Evolutionary conservation across 2,888 invertebrate genomes (phyloP), one percentile per base, ranked within the genome.

Genomic region (Apamea crenata): DNA sequence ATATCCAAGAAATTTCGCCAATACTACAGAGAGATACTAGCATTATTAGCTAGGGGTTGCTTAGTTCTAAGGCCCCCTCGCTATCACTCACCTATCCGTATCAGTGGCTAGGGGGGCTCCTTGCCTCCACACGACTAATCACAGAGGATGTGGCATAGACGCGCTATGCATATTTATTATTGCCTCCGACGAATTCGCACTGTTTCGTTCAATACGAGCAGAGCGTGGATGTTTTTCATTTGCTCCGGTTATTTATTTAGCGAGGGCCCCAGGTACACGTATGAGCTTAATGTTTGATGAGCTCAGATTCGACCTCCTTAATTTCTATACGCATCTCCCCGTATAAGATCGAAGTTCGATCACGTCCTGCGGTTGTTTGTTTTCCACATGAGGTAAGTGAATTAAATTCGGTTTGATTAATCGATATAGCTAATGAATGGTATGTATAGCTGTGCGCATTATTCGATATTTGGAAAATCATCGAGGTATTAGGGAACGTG

Each of bases 121-220:
- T 90, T 80, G 82, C 91, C 94, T 94, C 94, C 94, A 93, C 92
- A 91, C 94, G 93, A 96, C 96, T 97, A 96, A 96, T 96, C 97
- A 97, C 96, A 93, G 96, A 96, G 96, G 96, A 96, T 96, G 96
- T 93, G 95, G 94, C 93, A 95, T 95, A 95, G 96, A 96, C 96
- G 96, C 95, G 96, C 95, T 95, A 96, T 96, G 97, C 97, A 97
- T 97, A 97, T 96, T 97, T 96, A 97, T 96, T 95, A 95, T 94
- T 92, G 92, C 94, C 94, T 94, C 95, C 94, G 90, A 93, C 95
- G 94, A 95, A 96, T 96, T 95, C 96, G 94, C 96, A 95, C 94
- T 92, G 94, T 87, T 88, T 89, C 85, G 82, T 94, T 95, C 95
- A 93, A 94, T 94, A 91, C 91, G 86, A 91, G 85, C 88, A 87